Evolutionary conservation across 2,797 vertebrate species (phyloP).

Genomic region (Gallinago solitaria): DNA sequence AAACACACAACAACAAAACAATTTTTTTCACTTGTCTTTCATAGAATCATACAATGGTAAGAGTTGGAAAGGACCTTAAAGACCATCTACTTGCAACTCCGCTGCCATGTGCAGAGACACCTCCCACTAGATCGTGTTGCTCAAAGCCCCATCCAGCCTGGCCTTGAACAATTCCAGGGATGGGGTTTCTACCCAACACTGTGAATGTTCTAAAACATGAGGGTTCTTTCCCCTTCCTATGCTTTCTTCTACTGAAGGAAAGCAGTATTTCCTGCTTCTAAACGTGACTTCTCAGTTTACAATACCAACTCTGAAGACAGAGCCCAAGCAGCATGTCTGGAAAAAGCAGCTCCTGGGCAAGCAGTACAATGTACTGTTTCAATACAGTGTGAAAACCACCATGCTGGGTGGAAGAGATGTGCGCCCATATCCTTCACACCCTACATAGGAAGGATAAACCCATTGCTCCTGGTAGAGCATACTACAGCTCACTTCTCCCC

Average conservation of each 20-base stretch:
- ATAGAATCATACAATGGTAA: neutral
- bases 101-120: neutral
- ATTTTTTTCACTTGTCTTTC: neutral
- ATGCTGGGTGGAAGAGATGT: neutral
- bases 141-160: neutral
- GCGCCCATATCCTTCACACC: neutral
- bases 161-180: neutral
- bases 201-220: neutral
- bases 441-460: neutral
- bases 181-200: neutral
- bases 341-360: neutral
- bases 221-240: neutral
- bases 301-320: neutral
- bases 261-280: neutral
- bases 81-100: neutral
- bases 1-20: accelerated
- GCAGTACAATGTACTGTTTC: accelerated
- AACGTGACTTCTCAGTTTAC: neutral
- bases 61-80: neutral
- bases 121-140: neutral
- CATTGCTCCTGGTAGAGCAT: neutral
- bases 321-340: neutral
- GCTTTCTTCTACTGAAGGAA: neutral
- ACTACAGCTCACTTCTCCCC: neutral
- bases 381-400: accelerated